These are phyloP conservation scores for Girardinus metallicus DNA, from an alignment of 2,797 vertebrate genomes.

Conservation along the genomic window DNA sequence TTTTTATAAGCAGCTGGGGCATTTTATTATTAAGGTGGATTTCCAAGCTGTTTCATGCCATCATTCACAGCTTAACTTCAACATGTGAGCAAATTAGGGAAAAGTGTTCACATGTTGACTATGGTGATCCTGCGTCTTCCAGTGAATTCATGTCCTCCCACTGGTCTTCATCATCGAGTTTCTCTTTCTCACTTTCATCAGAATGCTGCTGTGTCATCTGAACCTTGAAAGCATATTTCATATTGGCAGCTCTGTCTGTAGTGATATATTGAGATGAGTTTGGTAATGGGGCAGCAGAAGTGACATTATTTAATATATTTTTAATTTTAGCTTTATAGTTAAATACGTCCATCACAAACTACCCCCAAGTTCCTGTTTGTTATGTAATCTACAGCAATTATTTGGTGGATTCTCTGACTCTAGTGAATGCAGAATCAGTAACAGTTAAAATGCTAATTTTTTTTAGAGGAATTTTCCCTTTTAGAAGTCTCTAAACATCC, in stretches of 20 bases:
- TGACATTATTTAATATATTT: not conserved
- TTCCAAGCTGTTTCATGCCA: not conserved
- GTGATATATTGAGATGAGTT: slow-evolving; percentile 4
- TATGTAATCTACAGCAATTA: not conserved
- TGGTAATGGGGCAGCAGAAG: slow-evolving; percentile 1
- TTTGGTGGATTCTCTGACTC: not conserved
- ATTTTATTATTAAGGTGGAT: not conserved
- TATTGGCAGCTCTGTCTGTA: not conserved
- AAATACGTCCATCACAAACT: not conserved
- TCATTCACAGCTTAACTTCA: not conserved
- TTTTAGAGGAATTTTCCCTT: not conserved
- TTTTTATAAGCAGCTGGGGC: not conserved
- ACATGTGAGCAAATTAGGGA: not conserved
- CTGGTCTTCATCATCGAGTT: not conserved
- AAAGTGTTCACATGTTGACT: not conserved
- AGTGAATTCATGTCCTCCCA: not conserved
- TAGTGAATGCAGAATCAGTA: not conserved
- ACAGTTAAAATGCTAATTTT: not conserved
- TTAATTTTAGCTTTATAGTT: not conserved
- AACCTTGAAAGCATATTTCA: slow-evolving; percentile 9
- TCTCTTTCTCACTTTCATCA: slow-evolving; percentile 11
- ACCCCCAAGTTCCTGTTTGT: not conserved
- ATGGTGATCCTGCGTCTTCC: not conserved
- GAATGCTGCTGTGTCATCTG: not conserved
- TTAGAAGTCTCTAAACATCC: too few species aligned